phyloP scores from a whole-genome alignment of 2,888 invertebrate species.

The Phengaris arion region DNA sequence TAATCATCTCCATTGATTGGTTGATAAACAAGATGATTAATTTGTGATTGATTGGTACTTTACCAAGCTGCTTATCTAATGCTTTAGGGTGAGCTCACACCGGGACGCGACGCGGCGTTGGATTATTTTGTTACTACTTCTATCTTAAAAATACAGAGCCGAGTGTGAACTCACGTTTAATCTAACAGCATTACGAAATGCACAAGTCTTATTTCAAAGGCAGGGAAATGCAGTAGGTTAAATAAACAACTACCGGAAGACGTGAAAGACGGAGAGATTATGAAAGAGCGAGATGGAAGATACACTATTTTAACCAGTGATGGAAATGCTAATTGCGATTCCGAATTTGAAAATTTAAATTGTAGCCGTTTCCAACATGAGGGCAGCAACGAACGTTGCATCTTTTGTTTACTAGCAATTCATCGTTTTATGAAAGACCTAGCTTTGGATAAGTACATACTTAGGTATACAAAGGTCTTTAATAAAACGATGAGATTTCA shows the following conservation, averaged over 20 bases:
- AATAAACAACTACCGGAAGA: constrained; percentile 15
- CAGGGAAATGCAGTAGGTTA: constrained; percentile 20
- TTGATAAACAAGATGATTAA: too few species aligned
- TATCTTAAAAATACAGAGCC: too few species aligned
- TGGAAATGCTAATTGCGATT: not conserved
- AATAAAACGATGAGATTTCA: too few species aligned
- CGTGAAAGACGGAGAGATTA: not conserved
- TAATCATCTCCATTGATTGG: too few species aligned
- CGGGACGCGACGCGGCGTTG: too few species aligned
- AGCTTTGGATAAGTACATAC: too few species aligned
- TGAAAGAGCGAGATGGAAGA: not conserved
- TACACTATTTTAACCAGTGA: not conserved
- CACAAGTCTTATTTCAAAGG: constrained; percentile 9
- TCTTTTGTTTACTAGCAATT: too few species aligned
- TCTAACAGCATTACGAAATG: not conserved
- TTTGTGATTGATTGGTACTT: not conserved
- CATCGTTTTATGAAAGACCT: too few species aligned
- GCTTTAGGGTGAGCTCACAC: too few species aligned
- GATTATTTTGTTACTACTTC: too few species aligned
- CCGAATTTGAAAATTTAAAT: not conserved
- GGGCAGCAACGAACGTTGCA: too few species aligned
- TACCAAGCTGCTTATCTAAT: not conserved
- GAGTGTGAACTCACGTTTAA: not conserved
- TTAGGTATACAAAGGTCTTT: too few species aligned
- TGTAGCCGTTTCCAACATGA: not conserved